Conservation (phyloP, 2,888 invertebrate species). For the Neoitamus cyanurus region DNA sequence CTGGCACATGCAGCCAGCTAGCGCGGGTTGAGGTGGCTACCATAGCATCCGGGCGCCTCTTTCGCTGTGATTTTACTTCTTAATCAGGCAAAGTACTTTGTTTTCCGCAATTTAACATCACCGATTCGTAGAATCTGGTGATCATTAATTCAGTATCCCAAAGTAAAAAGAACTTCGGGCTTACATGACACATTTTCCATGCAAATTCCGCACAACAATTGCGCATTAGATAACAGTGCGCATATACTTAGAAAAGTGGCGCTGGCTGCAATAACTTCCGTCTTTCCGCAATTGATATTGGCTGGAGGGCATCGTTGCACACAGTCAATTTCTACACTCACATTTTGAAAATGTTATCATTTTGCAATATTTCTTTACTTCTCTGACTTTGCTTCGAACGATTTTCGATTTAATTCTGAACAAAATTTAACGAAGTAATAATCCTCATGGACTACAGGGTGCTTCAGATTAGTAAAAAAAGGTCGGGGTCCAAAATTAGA, state of each 20-base stretch:
- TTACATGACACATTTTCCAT: background rate
- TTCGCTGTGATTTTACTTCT: background rate
- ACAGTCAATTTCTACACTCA: background rate
- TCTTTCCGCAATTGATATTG: conserved; percentile 5
- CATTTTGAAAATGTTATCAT: background rate
- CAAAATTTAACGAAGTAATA: too few relatives aligned
- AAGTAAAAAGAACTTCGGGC: background rate
- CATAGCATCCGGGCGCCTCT: background rate
- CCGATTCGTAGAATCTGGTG: background rate
- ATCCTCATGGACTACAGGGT: too few relatives aligned
- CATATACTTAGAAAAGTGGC: background rate
- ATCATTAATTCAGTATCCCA: background rate
- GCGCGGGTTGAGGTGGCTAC: background rate
- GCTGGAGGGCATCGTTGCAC: background rate
- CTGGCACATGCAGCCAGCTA: background rate
- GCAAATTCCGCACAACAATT: background rate
- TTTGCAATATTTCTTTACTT: background rate
- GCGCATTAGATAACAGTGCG: background rate
- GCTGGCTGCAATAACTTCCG: background rate
- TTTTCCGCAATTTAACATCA: background rate
- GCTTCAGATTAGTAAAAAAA: too few relatives aligned
- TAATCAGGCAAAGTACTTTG: background rate
- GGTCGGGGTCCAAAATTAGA: too few relatives aligned
- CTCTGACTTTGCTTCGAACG: background rate
- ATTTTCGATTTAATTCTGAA: too few relatives aligned